Percentiles rank a stretch among this genome's conserved stretches.
These are phyloP conservation scores for Enteromius treurensis DNA, from an alignment of 2,797 vertebrate genomes.

Conservation along the genomic window DNA sequence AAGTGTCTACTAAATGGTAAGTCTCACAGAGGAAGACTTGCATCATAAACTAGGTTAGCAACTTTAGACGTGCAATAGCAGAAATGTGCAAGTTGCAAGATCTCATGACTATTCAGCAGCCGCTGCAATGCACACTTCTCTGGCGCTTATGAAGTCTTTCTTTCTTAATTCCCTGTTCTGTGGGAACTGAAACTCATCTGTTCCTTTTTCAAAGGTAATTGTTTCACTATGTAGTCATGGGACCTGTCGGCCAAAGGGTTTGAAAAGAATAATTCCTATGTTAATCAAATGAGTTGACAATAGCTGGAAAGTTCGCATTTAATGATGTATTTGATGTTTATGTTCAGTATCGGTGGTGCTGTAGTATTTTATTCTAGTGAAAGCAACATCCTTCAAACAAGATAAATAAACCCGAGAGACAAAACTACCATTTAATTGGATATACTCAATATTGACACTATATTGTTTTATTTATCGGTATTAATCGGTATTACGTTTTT, in stretches of 20 bases:
- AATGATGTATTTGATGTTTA: not conserved
- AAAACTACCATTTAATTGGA: not conserved
- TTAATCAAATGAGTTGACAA: not conserved
- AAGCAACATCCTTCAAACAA: not conserved
- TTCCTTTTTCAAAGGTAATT: constrained; percentile 53
- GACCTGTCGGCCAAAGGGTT: constrained; percentile 22
- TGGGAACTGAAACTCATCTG: constrained; percentile 50
- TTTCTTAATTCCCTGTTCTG: constrained; percentile 50
- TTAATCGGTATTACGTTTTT: too few species aligned
- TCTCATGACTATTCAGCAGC: constrained; percentile 24
- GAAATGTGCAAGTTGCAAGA: constrained; percentile 38
- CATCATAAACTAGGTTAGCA: constrained; percentile 10
- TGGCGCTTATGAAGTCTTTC: constrained; percentile 45
- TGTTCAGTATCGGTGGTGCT: not conserved
- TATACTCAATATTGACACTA: not conserved
- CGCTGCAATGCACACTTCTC: constrained; percentile 36
- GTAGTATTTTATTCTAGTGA: not conserved
- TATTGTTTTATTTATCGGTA: not conserved
- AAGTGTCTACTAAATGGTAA: constrained; percentile 3
- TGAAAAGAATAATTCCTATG: not conserved
- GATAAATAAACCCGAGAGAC: not conserved
- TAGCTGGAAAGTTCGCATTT: not conserved
- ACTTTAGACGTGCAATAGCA: constrained; percentile 30
- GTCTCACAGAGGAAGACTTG: constrained; percentile 19
- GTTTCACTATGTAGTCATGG: constrained; percentile 43